Evolutionary conservation across 2,797 vertebrate species (phyloP).

Genomic region (Danio albolineatus): DNA sequence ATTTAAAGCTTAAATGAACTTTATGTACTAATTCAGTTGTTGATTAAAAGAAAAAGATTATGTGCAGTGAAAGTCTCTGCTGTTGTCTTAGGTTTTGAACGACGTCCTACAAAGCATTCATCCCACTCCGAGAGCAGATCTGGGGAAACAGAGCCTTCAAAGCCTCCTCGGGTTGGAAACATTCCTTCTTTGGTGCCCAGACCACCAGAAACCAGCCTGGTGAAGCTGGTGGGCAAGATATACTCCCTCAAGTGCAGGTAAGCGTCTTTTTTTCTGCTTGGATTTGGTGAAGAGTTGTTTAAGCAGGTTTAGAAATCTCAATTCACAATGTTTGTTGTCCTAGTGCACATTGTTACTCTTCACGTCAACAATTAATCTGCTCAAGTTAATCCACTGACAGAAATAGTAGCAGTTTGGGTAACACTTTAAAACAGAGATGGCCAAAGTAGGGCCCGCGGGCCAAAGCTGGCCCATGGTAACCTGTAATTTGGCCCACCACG

Average conservation of each 20-base stretch:
- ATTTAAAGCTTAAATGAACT: neutral
- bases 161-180: constrained; percentile 83
- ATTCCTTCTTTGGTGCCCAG: constrained; percentile 91
- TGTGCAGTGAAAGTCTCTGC: neutral
- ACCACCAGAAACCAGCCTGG: constrained; percentile 89
- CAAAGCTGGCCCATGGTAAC: too few species aligned
- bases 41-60: neutral
- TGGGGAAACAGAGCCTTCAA: constrained; percentile 75
- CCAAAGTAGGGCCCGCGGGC: too few species aligned
- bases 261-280: neutral
- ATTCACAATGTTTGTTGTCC: too few species aligned
- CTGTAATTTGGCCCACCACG: too few species aligned
- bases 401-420: too few species aligned
- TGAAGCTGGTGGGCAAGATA: constrained; percentile 91
- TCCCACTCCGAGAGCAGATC: constrained; percentile 69
- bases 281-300: neutral
- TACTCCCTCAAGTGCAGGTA: constrained; percentile 98
- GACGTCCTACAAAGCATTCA: constrained; percentile 74
- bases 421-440: too few species aligned
- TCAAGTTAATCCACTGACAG: too few species aligned
- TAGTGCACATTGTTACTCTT: too few species aligned
- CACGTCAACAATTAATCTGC: too few species aligned
- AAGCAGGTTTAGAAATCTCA: neutral
- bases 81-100: constrained; percentile 77
- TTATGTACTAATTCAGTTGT: neutral